Percentiles rank a stretch among this genome's conserved stretches.
These are phyloP conservation scores for Colius striatus DNA, from an alignment of 2,113 vertebrate species.

Conservation along the genomic window DNA sequence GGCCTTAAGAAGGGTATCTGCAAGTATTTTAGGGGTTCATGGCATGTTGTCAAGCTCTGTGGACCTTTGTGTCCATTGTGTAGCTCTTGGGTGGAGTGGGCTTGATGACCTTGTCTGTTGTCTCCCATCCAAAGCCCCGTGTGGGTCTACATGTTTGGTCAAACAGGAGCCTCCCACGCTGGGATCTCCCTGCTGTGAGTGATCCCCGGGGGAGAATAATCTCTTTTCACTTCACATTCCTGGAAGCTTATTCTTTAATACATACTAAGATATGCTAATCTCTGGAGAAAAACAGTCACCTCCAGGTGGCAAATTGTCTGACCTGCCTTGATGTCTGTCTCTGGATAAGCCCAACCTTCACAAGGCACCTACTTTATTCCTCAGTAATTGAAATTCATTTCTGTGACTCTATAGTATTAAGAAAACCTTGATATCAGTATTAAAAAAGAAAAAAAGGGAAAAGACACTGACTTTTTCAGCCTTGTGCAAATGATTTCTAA, in stretches of 20 bases:
- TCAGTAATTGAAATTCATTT: not conserved
- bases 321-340: not conserved
- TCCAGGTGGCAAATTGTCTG: not conserved
- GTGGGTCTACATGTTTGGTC: accelerated
- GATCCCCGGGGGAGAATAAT: not conserved
- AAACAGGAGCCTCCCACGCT: not conserved
- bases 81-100: not conserved
- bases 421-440: not conserved
- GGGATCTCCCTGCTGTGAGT: not conserved
- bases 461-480: not conserved
- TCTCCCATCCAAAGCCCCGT: not conserved
- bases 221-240: not conserved
- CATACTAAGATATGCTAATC: not conserved
- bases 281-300: not conserved
- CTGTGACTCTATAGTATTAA: not conserved
- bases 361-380: not conserved
- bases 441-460: not conserved
- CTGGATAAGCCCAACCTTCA: not conserved
- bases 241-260: not conserved
- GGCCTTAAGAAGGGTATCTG: not conserved
- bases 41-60: not conserved
- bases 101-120: not conserved
- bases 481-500: not conserved
- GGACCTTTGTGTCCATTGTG: not conserved
- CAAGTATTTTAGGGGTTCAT: not conserved